These are phyloP conservation scores for Anoplopoma fimbria DNA, from an alignment of 2,113 vertebrate species.

Conservation along the genomic window DNA sequence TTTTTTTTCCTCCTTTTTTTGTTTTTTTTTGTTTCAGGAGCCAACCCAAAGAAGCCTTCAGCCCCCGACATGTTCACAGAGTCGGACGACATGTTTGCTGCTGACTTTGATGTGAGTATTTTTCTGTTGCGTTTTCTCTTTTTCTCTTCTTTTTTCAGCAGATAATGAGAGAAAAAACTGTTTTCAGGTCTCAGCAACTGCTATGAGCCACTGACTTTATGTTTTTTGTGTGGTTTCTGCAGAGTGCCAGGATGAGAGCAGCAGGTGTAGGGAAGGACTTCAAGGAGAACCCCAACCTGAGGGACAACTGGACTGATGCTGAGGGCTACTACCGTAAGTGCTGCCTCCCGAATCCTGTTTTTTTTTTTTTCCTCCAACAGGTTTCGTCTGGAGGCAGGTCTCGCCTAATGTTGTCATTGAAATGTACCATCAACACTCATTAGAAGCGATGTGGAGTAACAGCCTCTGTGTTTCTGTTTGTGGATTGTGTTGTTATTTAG, in stretches of 20 bases:
- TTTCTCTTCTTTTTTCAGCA: not conserved
- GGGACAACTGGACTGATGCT: constrained; percentile 99
- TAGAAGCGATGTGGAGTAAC: too few relatives aligned
- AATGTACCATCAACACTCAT: too few relatives aligned
- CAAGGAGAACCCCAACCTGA: constrained; percentile 99
- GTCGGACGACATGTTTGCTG: constrained; percentile 99
- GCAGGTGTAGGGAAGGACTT: constrained; percentile 98
- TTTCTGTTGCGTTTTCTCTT: not conserved
- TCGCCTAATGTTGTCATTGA: too few relatives aligned
- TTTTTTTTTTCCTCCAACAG: not conserved
- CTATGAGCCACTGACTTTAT: not conserved
- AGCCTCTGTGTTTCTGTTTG: not conserved
- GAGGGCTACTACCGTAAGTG: constrained; percentile 98
- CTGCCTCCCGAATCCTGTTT: not conserved
- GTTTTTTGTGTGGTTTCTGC: constrained; percentile 33
- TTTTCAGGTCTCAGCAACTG: not conserved
- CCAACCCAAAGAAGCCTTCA: constrained; percentile 92
- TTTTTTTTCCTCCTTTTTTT: not conserved
- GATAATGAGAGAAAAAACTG: not conserved
- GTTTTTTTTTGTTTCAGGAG: constrained; percentile 81
- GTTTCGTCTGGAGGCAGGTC: not conserved
- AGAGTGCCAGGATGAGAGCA: constrained; percentile 96
- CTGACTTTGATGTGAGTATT: constrained; percentile 92
- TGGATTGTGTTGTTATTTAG: constrained; percentile 70
- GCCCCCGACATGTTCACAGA: constrained; percentile 99